Percentiles rank a stretch among this genome's conserved stretches.
Conservation (phyloP, 2,797 vertebrate species). For the Falco biarmicus region DNA sequence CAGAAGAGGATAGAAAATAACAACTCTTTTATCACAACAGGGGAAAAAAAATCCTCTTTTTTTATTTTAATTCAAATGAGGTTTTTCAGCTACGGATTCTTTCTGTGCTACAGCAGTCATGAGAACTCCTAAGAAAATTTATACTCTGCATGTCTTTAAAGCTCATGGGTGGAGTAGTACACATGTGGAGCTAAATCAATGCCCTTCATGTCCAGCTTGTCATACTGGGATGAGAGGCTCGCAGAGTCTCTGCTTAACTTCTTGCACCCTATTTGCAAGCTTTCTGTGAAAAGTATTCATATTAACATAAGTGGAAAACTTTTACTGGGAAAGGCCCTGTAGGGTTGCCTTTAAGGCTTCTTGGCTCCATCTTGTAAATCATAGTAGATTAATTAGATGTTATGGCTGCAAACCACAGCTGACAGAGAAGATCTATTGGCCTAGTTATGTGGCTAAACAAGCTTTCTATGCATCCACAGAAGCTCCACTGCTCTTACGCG, state of each 20-base stretch:
- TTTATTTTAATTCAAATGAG: background rate
- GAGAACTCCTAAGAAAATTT: background rate
- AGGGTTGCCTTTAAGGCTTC: background rate
- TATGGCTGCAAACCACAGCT: background rate
- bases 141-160: background rate
- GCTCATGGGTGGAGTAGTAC: background rate
- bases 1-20: background rate
- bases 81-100: background rate
- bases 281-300: background rate
- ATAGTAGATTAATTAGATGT: background rate
- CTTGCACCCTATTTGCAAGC: background rate
- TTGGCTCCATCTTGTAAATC: background rate
- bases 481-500: background rate
- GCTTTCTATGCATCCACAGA: background rate
- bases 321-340: background rate
- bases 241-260: background rate
- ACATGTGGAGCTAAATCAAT: background rate
- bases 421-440: background rate
- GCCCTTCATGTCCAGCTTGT: background rate
- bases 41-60: background rate
- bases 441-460: background rate
- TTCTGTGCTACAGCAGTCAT: background rate
- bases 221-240: background rate
- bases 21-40: background rate
- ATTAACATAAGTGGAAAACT: background rate